These are phyloP conservation scores for Merops nubicus DNA, from an alignment of 2,113 vertebrate genomes.

Conservation along the genomic window DNA sequence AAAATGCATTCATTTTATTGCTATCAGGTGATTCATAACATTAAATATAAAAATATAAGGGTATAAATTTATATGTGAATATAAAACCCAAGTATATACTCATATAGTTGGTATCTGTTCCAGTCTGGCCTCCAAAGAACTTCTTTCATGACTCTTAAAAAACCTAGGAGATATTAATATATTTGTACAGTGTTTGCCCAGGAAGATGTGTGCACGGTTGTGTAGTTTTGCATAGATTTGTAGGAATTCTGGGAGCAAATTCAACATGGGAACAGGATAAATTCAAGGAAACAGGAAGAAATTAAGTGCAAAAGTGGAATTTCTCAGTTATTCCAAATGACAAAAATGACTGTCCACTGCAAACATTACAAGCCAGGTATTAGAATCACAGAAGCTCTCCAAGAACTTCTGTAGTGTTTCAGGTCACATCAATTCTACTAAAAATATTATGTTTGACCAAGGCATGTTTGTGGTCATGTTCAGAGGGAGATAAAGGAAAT, in stretches of 20 bases:
- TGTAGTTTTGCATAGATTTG: neutral
- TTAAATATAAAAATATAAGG: neutral
- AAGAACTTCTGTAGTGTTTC: neutral
- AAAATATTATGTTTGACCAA: neutral
- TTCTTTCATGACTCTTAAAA: neutral
- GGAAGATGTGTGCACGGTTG: neutral
- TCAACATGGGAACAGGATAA: neutral
- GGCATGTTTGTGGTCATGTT: neutral
- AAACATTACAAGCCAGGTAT: neutral
- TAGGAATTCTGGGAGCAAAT: neutral
- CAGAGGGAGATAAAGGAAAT: neutral
- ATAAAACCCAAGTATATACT: accelerated
- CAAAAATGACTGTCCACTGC: neutral
- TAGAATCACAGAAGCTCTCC: neutral
- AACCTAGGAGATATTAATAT: too few relatives aligned
- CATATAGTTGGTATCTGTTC: neutral
- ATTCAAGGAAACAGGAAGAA: neutral
- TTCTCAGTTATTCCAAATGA: neutral
- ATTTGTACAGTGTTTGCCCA: neutral
- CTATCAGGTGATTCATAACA: neutral
- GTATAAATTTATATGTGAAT: neutral
- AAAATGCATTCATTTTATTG: neutral
- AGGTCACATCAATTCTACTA: neutral
- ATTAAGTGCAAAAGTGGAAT: neutral
- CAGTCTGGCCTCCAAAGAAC: neutral